Base-by-base conservation (phyloP, 2,888 invertebrate genomes). In the Darwinula stevensoni region DNA sequence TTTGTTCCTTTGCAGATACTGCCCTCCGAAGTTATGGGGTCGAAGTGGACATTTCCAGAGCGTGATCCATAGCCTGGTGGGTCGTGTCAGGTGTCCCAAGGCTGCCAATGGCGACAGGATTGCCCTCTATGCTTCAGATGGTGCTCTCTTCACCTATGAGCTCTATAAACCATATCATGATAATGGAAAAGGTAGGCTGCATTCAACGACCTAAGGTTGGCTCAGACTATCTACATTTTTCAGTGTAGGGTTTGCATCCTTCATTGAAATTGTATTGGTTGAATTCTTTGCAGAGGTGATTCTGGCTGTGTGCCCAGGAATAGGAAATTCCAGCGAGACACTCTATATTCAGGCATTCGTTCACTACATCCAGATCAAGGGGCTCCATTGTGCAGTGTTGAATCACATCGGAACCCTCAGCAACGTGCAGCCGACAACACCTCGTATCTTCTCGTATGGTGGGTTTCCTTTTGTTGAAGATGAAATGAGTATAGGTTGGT, bases 21-120 rank as follows among this genome's bases (percentile, higher is more conserved):
- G n/a, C n/a, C n/a, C n/a, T n/a, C n/a, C n/a, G n/a, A n/a, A n/a
- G n/a, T n/a, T n/a, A n/a, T 88, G 86, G 86, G 88, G 88, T 35
- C 80, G 78, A 52, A 84, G 80, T 51, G 86, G 86, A 9, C 86
- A 88, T 51, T 67, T 86, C 14, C 86, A 88, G 52, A 86, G 86
- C 2, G 71, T 84, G 36, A 56, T 84, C 32, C 86, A 86, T 54
- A 84, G 80, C 44, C 46, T 53, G 34, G 43, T 55, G 32, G 54
- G 55, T 2, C 63, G 84, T 34, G 71, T 82, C 15, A 65, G 71
- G 38, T 76, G 82, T 45, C 80, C 80, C 32, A 73, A 75, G 67
- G 75, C 78, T 2, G 14, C 6, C 5, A 66, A 72, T 42, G 80
- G 84, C 16, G 70, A 72, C 43, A 61, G 82, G 33, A 65, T 76